These are phyloP conservation scores for Trinorchestia longiramus DNA, from an alignment of 1,140 invertebrate genomes.

Conservation along the genomic window DNA sequence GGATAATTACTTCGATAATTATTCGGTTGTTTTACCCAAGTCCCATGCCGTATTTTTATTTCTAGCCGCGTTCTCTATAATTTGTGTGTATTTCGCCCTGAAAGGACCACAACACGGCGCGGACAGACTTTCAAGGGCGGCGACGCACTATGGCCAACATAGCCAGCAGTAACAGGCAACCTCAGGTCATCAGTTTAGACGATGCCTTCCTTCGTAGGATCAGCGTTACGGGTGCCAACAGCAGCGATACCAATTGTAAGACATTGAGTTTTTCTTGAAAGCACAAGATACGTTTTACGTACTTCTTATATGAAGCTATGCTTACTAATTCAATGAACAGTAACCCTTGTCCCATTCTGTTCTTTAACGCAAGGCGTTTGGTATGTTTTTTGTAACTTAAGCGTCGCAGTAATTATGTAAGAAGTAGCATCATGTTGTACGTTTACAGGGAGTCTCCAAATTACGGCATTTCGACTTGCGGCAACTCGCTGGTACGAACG, in stretches of 20 bases:
- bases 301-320: background rate
- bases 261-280: background rate
- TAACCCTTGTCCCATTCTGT: too few relatives aligned
- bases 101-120: background rate
- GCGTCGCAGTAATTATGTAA: background rate
- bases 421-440: background rate
- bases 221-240: background rate
- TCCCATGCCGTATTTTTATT: too few relatives aligned
- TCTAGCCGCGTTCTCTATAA: too few relatives aligned
- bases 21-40: too few relatives aligned
- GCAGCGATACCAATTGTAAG: background rate
- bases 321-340: too few relatives aligned
- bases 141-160: slow-evolving; percentile 18
- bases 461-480: too few relatives aligned
- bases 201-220: background rate
- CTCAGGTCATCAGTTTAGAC: background rate
- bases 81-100: background rate
- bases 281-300: background rate
- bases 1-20: too few relatives aligned
- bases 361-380: background rate
- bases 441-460: too few relatives aligned
- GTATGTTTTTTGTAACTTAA: background rate
- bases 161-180: background rate
- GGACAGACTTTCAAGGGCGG: background rate
- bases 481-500: too few relatives aligned